Evolutionary conservation across 2,888 invertebrate species (phyloP), one percentile per base, ranked within the genome.

Genomic region (Apoda limacodes): DNA sequence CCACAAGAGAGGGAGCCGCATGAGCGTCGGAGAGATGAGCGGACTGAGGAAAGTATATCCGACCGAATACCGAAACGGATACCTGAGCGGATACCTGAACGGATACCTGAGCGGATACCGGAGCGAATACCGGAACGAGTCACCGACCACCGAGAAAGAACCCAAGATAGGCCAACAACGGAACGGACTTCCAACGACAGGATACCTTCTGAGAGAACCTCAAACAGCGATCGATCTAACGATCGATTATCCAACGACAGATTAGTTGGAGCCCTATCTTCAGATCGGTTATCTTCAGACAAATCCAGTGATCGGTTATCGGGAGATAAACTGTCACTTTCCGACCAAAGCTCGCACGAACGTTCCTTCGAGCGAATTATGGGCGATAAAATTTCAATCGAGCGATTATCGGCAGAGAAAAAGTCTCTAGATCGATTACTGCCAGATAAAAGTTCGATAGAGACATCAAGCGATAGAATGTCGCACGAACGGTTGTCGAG

Each of bases 1-100:
- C 67, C 68, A 1, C 58, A 46, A 19, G 64, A 61, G 30, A 60
- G 60, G 0, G 64, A 62, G 19, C 44, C 60, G 0, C 37, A 50
- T 5, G 45, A 53, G 2, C 55, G 52, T 42, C 52, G 49, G 26
- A 42, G 50, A 9, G 55, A 57, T 13, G 60, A 60, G 9, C 42
- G 60, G 20, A 42, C 48, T 29, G 48, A 50, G 32, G 58, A 60
- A 28, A 52, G 60, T 39, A 53, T 55, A 50, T 59, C 55, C 32
- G 55, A 58, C 24, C 49, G 58, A 20, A 39, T 50, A 23, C 45
- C 56, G 17, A 49, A 66, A 30, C 35, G 48, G 22, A 41, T 62
- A 9, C 49, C 48, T 29, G 61, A 59, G 37, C 46, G 54, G 48
- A 49, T 55, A 58, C 58, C 54, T 28, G 42, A 42, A 28, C 27